Conservation (phyloP, 2,113 vertebrate species). For the Cheilinus undulatus region DNA sequence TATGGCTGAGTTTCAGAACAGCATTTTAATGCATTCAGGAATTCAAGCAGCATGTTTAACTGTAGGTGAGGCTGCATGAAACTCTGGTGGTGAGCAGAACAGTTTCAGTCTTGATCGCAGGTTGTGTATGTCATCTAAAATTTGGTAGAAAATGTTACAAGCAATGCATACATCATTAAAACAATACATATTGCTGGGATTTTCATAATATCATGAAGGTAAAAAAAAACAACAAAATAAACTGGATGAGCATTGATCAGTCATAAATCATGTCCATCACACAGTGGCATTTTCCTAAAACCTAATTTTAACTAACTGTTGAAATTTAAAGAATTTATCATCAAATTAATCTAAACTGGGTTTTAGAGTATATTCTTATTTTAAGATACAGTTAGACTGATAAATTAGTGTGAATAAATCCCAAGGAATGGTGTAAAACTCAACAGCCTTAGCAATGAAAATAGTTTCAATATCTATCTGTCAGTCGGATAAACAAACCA, state of each 20-base stretch:
- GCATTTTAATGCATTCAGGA: slow-evolving; percentile 14
- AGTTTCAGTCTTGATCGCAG: slow-evolving; percentile 13
- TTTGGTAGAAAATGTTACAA: slow-evolving; percentile 29
- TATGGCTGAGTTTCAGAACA: background rate
- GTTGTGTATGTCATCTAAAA: background rate
- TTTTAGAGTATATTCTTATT: background rate
- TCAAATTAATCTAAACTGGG: background rate
- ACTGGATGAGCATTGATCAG: background rate
- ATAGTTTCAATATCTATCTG: background rate
- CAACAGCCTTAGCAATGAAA: background rate
- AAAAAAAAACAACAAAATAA: background rate
- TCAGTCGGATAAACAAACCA: slow-evolving; percentile 6
- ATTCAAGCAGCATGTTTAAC: slow-evolving; percentile 28
- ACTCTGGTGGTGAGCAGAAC: background rate
- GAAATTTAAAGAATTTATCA: background rate
- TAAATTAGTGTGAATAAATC: background rate
- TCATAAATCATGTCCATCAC: background rate
- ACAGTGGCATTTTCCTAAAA: background rate
- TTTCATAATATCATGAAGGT: slow-evolving; percentile 1
- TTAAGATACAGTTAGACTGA: background rate
- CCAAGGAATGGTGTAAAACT: background rate
- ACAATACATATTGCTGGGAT: background rate
- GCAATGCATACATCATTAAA: slow-evolving; percentile 39
- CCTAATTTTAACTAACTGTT: background rate
- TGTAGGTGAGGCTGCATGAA: background rate